Percentiles rank a stretch among this genome's conserved stretches.
These are phyloP conservation scores for Palaemon carinicauda DNA, from an alignment of 1,140 invertebrate genomes.

Conservation along the genomic window DNA sequence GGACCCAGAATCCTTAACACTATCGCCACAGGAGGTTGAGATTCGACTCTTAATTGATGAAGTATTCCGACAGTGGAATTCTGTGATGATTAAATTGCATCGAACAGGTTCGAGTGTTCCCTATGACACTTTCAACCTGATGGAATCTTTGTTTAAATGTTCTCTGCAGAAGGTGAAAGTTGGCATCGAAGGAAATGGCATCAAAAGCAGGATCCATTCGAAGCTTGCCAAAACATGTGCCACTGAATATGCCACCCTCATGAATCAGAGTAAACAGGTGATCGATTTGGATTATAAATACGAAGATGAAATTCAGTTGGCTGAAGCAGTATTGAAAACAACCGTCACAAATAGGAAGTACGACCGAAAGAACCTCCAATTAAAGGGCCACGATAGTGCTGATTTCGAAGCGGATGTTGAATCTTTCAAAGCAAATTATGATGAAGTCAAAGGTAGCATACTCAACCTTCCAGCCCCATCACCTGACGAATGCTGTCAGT, in stretches of 20 bases:
- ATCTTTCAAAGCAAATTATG: too few species aligned
- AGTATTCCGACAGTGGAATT: slow-evolving; percentile 40
- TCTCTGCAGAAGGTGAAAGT: too few species aligned
- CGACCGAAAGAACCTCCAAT: not conserved
- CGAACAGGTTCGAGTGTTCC: not conserved
- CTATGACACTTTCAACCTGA: slow-evolving; percentile 13
- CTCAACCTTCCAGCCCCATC: not conserved
- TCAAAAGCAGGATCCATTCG: not conserved
- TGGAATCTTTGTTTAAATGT: slow-evolving; percentile 6
- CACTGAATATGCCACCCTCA: slow-evolving; percentile 6
- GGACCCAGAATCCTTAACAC: not conserved
- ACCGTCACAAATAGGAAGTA: slow-evolving; percentile 33
- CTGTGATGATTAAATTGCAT: slow-evolving; percentile 20
- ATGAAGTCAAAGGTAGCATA: too few species aligned
- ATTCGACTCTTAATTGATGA: slow-evolving; percentile 9
- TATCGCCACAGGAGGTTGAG: not conserved
- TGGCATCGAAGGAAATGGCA: too few species aligned
- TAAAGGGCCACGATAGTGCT: too few species aligned
- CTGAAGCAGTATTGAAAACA: slow-evolving; percentile 31
- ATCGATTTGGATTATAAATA: slow-evolving; percentile 9
- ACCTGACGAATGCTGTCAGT: slow-evolving; percentile 32
- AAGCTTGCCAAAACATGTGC: slow-evolving; percentile 6
- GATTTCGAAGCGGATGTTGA: too few species aligned
- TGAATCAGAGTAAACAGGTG: slow-evolving; percentile 30
- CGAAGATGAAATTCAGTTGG: slow-evolving; percentile 18